Base-by-base conservation (phyloP, 2,113 vertebrate species). In the Enhydra lutris region DNA sequence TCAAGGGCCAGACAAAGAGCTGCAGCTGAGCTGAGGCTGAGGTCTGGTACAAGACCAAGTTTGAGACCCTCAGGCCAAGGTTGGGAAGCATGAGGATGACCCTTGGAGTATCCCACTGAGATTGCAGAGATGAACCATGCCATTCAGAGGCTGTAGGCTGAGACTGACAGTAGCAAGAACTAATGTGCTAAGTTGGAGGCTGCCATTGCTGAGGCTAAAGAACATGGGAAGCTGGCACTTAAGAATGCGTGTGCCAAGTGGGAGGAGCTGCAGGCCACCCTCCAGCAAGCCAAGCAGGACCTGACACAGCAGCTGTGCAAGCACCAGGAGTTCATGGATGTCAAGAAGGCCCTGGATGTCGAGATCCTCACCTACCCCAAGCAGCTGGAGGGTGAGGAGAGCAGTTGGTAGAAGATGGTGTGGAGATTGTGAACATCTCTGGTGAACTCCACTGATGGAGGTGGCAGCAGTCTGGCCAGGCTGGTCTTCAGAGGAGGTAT, bases 401-500 rank as follows among this genome's bases (percentile, higher is more conserved):
- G 13, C 39, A 76, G 97, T 80, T 99, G 98, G 55, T 96, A 4
- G 98, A 98, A 18, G 98, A 99, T 18, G 98, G 98, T 95, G 79
- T 59, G 34, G 98, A 98, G 78, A 74, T 11, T 1, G 61, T 98
- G 97, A 99, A 98, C 69, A 98, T 99, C 98, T 98, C 98, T 0
- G 95, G 78, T 98, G 93, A 99, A 98, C 91, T 97, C 99, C 63
- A 97, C 80, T 0, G 65, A 95, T 0, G 91, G 95, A 26, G 67
- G 93, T 4, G 98, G 98, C 26, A 39, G 97, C 0, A 97, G 97
- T 29, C 97, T 98, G n/a, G 67, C 20, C n/a, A 71, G 18, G 23
- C 23, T 74, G 59, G 26, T 65, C 94, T 92, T 99, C 1, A 98
- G 97, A 0, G 1, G 97, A 0, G 98, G 97, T n/a, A 98, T 99